A percentile compares a stretch with the other conserved stretches of the same genome.
These are phyloP conservation scores for Catamblyrhynchus diadema DNA, from an alignment of 2,797 vertebrate species.

Conservation along the genomic window DNA sequence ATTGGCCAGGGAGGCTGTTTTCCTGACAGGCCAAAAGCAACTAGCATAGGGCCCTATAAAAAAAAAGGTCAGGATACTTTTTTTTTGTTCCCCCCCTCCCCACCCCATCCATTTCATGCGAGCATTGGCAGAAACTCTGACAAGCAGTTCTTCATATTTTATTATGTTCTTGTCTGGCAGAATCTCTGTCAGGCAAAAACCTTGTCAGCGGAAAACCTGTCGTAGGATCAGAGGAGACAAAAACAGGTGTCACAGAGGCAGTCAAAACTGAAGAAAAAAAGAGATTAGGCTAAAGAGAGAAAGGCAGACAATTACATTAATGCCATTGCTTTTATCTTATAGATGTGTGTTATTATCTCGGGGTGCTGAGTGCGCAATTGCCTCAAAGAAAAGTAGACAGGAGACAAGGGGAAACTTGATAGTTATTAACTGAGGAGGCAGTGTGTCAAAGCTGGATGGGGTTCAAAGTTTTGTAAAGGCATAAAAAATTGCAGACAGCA, in stretches of 20 bases:
- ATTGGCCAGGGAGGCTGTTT: slow-evolving; percentile 58
- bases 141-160: slow-evolving; percentile 97
- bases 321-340: slow-evolving; percentile 88
- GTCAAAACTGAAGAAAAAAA: slow-evolving; percentile 82
- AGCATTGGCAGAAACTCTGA: slow-evolving; percentile 91
- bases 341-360: slow-evolving; percentile 86
- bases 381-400: slow-evolving; percentile 82
- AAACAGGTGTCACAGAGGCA: slow-evolving; percentile 96
- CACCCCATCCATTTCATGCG: slow-evolving; percentile 76
- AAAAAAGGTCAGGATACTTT: slow-evolving; percentile 74
- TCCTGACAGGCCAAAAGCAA: slow-evolving; percentile 72
- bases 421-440: slow-evolving; percentile 85
- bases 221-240: slow-evolving; percentile 91
- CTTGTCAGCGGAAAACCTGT: slow-evolving; percentile 90
- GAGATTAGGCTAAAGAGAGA: slow-evolving; percentile 86
- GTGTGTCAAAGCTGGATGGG: slow-evolving; percentile 81
- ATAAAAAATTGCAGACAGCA: slow-evolving; percentile 74
- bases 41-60: slow-evolving; percentile 76
- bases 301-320: slow-evolving; percentile 89
- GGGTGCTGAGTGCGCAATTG: slow-evolving; percentile 86
- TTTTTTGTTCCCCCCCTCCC: neutral
- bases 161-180: slow-evolving; percentile 93
- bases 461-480: slow-evolving; percentile 83
- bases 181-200: slow-evolving; percentile 91
- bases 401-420: slow-evolving; percentile 85